Conservation (phyloP, 64 coral and sea anemone genomes). For the Stylophora pistillata region DNA sequence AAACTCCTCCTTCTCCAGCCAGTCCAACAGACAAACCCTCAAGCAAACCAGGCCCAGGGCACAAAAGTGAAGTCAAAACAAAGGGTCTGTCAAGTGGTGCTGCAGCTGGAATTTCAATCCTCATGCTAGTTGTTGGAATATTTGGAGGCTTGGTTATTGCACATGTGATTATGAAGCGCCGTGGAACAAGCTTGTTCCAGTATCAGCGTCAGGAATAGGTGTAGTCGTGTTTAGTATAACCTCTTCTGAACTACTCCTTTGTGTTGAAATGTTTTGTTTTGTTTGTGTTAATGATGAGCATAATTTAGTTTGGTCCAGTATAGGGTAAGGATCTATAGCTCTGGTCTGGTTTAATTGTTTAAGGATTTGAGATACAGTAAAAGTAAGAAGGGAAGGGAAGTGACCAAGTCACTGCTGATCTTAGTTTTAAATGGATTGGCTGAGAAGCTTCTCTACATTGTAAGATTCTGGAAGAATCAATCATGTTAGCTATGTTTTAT, state of each 20-base stretch:
- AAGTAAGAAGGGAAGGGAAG: too few relatives aligned
- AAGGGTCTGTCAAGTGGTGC: slow-evolving; percentile 40
- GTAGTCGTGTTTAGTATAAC: not conserved
- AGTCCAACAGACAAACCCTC: not conserved
- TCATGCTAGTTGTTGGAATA: slow-evolving; percentile 54
- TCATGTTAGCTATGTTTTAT: too few relatives aligned
- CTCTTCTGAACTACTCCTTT: not conserved
- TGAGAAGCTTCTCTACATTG: too few relatives aligned
- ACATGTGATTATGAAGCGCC: slow-evolving; percentile 59
- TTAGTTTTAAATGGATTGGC: too few relatives aligned
- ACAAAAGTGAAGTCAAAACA: not conserved
- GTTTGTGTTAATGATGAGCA: too few relatives aligned
- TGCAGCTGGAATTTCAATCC: slow-evolving; percentile 47
- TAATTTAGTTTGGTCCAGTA: too few relatives aligned
- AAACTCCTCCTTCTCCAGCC: not conserved
- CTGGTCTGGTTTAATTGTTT: too few relatives aligned
- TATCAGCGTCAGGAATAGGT: slow-evolving; percentile 53
- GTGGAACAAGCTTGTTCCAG: slow-evolving; percentile 53
- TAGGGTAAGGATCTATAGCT: too few relatives aligned
- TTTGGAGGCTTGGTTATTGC: slow-evolving; percentile 43
- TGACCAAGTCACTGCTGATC: too few relatives aligned
- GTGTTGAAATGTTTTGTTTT: not conserved
- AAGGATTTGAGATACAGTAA: too few relatives aligned
- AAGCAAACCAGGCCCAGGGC: not conserved
- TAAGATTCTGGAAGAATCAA: too few relatives aligned